Conservation (phyloP, 2,113 vertebrate species). For the Gasterosteus nipponicus region DNA sequence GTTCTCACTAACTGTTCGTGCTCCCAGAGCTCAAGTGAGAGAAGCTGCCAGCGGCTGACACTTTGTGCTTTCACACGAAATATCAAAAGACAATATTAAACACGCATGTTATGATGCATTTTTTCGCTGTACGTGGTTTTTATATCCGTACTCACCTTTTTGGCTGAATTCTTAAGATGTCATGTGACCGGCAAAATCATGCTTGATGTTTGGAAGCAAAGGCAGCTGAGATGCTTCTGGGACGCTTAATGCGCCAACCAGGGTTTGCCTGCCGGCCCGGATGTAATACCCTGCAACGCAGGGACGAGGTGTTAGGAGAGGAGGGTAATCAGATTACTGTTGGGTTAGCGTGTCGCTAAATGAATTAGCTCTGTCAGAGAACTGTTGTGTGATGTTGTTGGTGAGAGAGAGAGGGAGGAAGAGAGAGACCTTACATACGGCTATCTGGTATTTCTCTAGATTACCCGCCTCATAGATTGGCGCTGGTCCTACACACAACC, state of each 20-base stretch:
- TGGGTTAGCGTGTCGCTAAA: slow-evolving; percentile 40
- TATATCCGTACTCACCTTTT: not conserved
- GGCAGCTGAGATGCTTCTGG: not conserved
- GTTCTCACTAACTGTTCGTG: slow-evolving; percentile 6
- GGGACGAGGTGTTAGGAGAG: slow-evolving; percentile 37
- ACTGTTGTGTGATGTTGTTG: slow-evolving; percentile 46
- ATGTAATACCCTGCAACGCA: slow-evolving; percentile 15
- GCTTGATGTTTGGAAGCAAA: slow-evolving; percentile 1
- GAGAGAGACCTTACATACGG: slow-evolving; percentile 16
- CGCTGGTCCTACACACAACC: not conserved
- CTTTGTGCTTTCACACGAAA: not conserved
- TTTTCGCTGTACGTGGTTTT: not conserved
- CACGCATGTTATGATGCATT: not conserved
- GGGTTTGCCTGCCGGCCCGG: not conserved
- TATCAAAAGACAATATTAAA: not conserved
- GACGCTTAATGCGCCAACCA: not conserved
- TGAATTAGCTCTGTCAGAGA: slow-evolving; percentile 53
- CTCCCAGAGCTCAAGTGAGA: not conserved
- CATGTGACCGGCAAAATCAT: not conserved
- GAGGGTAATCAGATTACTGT: slow-evolving; percentile 60
- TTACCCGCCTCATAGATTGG: slow-evolving; percentile 36
- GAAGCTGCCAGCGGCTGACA: not conserved
- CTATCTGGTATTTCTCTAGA: slow-evolving; percentile 16
- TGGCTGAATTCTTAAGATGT: not conserved
- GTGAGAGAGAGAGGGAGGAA: not conserved